Base-by-base conservation (phyloP, 1,140 invertebrate species). In the Drosophila nigrodunni region DNA sequence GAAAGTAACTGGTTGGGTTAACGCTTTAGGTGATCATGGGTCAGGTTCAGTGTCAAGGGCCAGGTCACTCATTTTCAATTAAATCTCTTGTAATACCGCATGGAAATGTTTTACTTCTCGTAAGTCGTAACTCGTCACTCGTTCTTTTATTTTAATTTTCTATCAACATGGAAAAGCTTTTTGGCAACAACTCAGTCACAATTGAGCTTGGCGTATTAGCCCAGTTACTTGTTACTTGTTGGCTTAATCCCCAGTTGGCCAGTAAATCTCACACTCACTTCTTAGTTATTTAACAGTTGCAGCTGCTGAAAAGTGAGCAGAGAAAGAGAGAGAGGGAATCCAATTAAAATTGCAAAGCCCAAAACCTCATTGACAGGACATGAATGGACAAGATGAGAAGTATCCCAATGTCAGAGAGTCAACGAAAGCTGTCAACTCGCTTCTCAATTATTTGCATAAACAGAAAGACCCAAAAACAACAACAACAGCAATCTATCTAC, bases 371-470 rank as follows among this genome's bases (percentile, higher is more conserved):
- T 61, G 65, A 41, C 71, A 60, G 10, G 11, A 50, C 30, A 11
- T 35, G 43, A 67, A 37, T 9, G 7, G 44, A 39, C 69, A 65
- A 55, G 34, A 50, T 9, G 9, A 52, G 49, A 6, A 47, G 57
- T 49, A 44, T 37, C 7, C 46, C 21, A 34, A 34, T 47, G 54
- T 60, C 69, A 67, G 34, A 49, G 37, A 59, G 64, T 60, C 71
- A 74, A 68, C 52, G 18, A 57, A 60, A 69, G 25, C 58, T 69
- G 72, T 69, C 66, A 74, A 47, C 72, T 74, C n/a, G 50, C 52
- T 59, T 60, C 43, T 69, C 58, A 74, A 70, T 74, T 70, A 74
- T 74, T 69, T 74, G 66, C 72, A 74, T 70, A 69, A 69, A 57
- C 72, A 62, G 34, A 60, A 68, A 34, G 47, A n/a, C 41, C 41